These are phyloP conservation scores for Bugula neritina DNA, from an alignment of 2,888 invertebrate genomes.

Conservation along the genomic window DNA sequence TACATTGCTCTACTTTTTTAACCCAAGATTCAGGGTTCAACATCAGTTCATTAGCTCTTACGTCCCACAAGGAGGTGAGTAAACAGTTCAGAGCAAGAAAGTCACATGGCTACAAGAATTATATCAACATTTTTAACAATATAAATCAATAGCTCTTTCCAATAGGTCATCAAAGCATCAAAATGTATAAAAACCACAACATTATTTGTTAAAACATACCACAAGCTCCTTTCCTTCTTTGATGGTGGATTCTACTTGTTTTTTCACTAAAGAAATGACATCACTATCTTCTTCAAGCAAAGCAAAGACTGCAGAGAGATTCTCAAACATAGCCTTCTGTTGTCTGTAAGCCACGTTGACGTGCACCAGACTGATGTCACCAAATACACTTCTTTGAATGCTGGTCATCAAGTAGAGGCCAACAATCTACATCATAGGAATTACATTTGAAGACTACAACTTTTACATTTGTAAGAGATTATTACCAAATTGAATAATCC, in stretches of 20 bases:
- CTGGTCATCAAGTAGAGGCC: not conserved
- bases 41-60: not conserved
- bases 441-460: too few species aligned
- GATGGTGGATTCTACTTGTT: not conserved
- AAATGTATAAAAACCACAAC: too few species aligned
- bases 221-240: not conserved
- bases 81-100: slow-evolving; percentile 1
- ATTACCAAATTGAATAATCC: too few species aligned
- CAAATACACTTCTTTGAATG: not conserved
- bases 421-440: not conserved
- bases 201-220: too few species aligned
- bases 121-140: too few species aligned
- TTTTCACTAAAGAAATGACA: not conserved
- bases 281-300: not conserved
- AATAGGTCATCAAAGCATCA: too few species aligned
- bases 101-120: slow-evolving; percentile 10
- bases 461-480: too few species aligned
- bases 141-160: too few species aligned
- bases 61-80: not conserved
- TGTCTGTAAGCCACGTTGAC: slow-evolving; percentile 1
- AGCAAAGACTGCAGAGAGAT: not conserved
- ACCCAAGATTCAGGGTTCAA: slow-evolving; percentile 6
- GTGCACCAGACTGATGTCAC: not conserved
- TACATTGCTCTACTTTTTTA: not conserved
- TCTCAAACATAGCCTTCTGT: not conserved